Evolutionary conservation across 2,888 invertebrate species (phyloP).

Genomic region (Melanotus villosus): DNA sequence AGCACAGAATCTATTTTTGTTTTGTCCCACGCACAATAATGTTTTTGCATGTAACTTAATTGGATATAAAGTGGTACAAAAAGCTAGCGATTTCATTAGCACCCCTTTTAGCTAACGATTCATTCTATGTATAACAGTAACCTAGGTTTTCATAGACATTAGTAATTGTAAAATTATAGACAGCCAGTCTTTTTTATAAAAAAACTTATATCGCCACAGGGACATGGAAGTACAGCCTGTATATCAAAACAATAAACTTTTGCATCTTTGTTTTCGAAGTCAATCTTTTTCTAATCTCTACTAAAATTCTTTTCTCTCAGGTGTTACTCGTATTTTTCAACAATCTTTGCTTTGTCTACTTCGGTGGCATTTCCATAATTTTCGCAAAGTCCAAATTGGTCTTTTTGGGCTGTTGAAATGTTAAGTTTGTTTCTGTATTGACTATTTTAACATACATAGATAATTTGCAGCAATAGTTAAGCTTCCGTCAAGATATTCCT

Average conservation of each 20-base stretch:
- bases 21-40: slow-evolving; percentile 15
- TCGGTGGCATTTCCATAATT: background rate
- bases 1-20: slow-evolving; percentile 14
- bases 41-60: background rate
- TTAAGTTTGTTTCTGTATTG: slow-evolving; percentile 1
- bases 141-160: slow-evolving; percentile 23
- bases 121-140: slow-evolving; percentile 32
- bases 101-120: slow-evolving; percentile 30
- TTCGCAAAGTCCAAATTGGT: slow-evolving; percentile 8
- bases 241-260: slow-evolving; percentile 23
- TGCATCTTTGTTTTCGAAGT: background rate
- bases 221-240: slow-evolving; percentile 27
- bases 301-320: slow-evolving; percentile 20
- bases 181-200: slow-evolving; percentile 29
- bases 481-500: slow-evolving; percentile 7
- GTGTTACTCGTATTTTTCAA: background rate
- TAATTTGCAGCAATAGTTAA: background rate
- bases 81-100: slow-evolving; percentile 33
- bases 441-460: slow-evolving; percentile 5
- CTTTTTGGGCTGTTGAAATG: slow-evolving; percentile 24
- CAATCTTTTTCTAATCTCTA: slow-evolving; percentile 16
- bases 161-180: slow-evolving; percentile 35
- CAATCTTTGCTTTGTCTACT: background rate
- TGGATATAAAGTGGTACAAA: background rate
- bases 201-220: slow-evolving; percentile 14